Conservation (phyloP, 2,113 vertebrate species). For the Eubucco bourcierii region DNA sequence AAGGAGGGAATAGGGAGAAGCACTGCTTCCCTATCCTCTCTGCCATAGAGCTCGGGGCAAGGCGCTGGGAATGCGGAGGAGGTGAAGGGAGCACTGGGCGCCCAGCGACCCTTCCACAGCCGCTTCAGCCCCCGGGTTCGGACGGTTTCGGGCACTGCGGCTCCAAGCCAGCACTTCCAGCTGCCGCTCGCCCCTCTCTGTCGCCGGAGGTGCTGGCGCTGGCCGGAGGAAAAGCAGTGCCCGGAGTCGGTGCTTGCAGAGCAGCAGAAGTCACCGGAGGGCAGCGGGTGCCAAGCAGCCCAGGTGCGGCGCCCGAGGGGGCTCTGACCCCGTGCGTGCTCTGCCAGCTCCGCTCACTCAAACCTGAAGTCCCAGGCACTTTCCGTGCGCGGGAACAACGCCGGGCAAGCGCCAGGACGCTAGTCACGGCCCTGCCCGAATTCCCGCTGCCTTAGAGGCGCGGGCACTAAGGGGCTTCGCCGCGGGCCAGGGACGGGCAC, state of each 20-base stretch:
- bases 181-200: neutral
- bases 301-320: neutral
- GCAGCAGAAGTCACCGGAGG: neutral
- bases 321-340: no score
- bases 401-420: no score
- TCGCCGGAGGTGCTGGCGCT: neutral
- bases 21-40: neutral
- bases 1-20: neutral
- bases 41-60: neutral
- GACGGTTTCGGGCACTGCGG: no score
- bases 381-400: no score
- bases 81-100: rapidly evolving
- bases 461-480: no score
- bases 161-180: neutral
- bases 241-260: neutral
- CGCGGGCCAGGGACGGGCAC: no score
- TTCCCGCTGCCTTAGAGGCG: no score
- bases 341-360: no score
- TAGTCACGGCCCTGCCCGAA: no score
- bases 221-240: neutral
- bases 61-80: no score
- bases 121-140: neutral
- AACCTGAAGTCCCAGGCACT: no score
- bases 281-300: neutral
- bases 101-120: rapidly evolving